Conservation (phyloP, 2,888 invertebrate genomes). For the Xylota segnis region DNA sequence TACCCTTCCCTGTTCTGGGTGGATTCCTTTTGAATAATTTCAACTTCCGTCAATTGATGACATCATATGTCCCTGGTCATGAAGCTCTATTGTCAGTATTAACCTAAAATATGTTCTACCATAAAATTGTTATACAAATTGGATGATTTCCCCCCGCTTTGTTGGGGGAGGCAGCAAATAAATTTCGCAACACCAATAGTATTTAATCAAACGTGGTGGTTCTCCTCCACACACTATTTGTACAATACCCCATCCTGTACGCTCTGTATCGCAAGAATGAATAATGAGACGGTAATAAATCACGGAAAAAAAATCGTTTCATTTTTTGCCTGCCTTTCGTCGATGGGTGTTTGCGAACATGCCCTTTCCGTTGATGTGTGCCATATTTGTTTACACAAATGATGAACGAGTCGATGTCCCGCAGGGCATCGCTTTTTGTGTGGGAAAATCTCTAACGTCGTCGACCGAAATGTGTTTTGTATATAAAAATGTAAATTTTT, state of each 20-base stretch:
- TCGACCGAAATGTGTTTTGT: background rate
- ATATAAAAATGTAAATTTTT: background rate
- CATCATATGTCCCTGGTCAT: slow-evolving; percentile 21
- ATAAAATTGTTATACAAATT: slow-evolving; percentile 61
- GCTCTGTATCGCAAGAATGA: slow-evolving; percentile 38
- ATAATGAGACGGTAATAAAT: slow-evolving; percentile 68
- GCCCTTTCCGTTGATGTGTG: background rate
- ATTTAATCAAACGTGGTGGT: slow-evolving; percentile 58
- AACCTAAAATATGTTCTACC: slow-evolving; percentile 55
- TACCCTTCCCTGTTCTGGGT: background rate
- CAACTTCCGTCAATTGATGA: slow-evolving; percentile 14
- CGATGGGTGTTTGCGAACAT: slow-evolving; percentile 39
- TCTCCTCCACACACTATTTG: background rate
- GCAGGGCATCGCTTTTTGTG: background rate
- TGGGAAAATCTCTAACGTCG: no score
- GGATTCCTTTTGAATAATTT: background rate
- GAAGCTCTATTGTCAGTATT: slow-evolving; percentile 18
- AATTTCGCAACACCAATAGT: slow-evolving; percentile 54
- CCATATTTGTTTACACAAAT: slow-evolving; percentile 17
- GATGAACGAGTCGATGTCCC: slow-evolving; percentile 19
- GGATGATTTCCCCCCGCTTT: slow-evolving; percentile 46
- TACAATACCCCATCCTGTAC: slow-evolving; percentile 15
- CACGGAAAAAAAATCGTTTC: slow-evolving; percentile 35
- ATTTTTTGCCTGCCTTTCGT: slow-evolving; percentile 17
- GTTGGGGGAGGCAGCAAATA: slow-evolving; percentile 30